Evolutionary conservation across 2,888 invertebrate genomes (phyloP).

Genomic region (Agrochola circellaris): DNA sequence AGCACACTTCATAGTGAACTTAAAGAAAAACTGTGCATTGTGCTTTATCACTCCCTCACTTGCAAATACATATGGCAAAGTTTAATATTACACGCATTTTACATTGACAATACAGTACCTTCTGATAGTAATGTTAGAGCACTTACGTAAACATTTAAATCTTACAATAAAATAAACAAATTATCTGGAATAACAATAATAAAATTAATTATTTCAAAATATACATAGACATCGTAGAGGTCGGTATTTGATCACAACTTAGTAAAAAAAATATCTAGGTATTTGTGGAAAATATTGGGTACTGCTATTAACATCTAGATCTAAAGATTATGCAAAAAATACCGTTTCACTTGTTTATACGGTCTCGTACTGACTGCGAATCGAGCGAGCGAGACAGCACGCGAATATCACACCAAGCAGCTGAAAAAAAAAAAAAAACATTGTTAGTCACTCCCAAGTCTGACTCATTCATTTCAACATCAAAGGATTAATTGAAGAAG

Average conservation of each 20-base stretch:
- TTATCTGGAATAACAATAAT: constrained; percentile 69
- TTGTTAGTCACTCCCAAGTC: neutral
- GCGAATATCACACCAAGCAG: constrained; percentile 97
- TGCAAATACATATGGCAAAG: constrained; percentile 61
- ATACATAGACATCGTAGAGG: constrained; percentile 69
- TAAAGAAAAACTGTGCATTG: constrained; percentile 71
- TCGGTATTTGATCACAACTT: constrained; percentile 75
- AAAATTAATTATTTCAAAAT: constrained; percentile 75
- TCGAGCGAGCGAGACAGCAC: constrained; percentile 97
- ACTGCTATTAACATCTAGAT: constrained; percentile 47
- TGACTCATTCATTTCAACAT: neutral
- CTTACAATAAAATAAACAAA: constrained; percentile 64
- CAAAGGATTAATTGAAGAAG: neutral
- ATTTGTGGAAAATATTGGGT: constrained; percentile 49
- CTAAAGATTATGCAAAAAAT: constrained; percentile 40
- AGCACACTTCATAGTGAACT: constrained; percentile 78
- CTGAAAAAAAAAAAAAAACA: constrained; percentile 87
- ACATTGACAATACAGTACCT: constrained; percentile 41
- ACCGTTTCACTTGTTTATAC: constrained; percentile 87
- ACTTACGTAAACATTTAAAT: constrained; percentile 68
- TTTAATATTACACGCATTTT: constrained; percentile 43
- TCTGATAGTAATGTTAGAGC: constrained; percentile 49
- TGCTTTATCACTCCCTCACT: constrained; percentile 62
- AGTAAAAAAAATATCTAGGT: constrained; percentile 46
- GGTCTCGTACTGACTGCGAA: constrained; percentile 97